Conservation (phyloP, 2,797 vertebrate species). For the Bothrops alternatus region DNA sequence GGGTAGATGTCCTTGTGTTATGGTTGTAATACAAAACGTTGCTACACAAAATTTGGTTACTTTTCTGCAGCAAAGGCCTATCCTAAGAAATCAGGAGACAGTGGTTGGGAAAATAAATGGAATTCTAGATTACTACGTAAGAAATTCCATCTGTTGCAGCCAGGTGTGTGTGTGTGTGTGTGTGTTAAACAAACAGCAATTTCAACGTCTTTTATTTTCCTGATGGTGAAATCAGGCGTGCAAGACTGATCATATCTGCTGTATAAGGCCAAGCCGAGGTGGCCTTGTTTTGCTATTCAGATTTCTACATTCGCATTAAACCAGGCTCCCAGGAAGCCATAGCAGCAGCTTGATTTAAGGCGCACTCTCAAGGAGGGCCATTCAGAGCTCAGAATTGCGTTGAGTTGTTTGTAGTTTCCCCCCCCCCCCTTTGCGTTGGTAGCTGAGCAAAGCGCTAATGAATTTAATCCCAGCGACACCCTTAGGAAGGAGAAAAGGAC, state of each 20-base stretch:
- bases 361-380: constrained; percentile 54
- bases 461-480: constrained; percentile 47
- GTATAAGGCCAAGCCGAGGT: constrained; percentile 52
- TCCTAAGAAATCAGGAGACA: background rate
- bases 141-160: background rate
- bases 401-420: constrained; percentile 61
- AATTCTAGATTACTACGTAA: background rate
- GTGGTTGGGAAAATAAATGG: background rate
- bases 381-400: constrained; percentile 60
- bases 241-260: constrained; percentile 40
- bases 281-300: constrained; percentile 65
- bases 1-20: background rate
- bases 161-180: background rate
- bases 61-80: background rate
- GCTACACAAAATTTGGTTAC: background rate
- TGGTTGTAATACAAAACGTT: background rate
- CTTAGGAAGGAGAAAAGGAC: constrained; percentile 26
- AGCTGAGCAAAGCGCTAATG: constrained; percentile 55
- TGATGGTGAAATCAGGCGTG: constrained; percentile 40
- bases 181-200: background rate
- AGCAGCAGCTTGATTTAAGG: constrained; percentile 61
- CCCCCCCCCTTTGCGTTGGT: constrained; percentile 40
- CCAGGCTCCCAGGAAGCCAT: constrained; percentile 51
- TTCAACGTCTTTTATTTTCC: background rate
- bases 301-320: constrained; percentile 61